Evolutionary conservation across 2,113 vertebrate species (phyloP).

Genomic region (Grammomys surdaster): DNA sequence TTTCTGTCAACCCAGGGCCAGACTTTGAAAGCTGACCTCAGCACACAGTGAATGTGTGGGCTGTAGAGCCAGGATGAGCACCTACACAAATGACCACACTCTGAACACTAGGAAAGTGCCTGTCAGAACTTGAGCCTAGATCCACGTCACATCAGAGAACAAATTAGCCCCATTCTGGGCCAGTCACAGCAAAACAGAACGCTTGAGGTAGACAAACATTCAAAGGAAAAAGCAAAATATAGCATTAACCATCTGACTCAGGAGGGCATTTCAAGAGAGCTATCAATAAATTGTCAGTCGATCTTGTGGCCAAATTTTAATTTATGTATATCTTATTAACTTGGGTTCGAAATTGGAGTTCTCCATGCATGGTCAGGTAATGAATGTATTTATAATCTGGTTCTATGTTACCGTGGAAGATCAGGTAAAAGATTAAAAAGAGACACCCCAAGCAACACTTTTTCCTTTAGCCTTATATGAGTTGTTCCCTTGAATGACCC

Average conservation of each 20-base stretch:
- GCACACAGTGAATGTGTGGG: background rate
- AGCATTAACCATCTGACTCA: background rate
- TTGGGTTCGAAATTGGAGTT: slow-evolving; percentile 36
- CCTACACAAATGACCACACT: background rate
- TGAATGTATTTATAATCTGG: slow-evolving; percentile 53
- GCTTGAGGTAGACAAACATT: slow-evolving; percentile 29
- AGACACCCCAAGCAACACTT: background rate
- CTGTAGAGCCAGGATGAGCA: background rate
- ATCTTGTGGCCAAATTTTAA: slow-evolving; percentile 57
- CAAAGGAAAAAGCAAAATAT: slow-evolving; percentile 22
- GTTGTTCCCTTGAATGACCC: slow-evolving; percentile 1
- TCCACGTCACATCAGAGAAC: slow-evolving; percentile 49
- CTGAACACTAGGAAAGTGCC: background rate
- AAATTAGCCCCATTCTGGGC: background rate
- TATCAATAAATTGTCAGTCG: slow-evolving; percentile 9
- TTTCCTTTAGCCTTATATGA: slow-evolving; percentile 18
- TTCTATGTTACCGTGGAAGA: slow-evolving; percentile 6
- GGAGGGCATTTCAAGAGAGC: slow-evolving; percentile 39
- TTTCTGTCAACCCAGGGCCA: background rate
- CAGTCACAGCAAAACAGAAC: background rate
- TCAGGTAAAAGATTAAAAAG: slow-evolving; percentile 41
- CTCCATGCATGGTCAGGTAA: slow-evolving; percentile 20
- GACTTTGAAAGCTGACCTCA: background rate
- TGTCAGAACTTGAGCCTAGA: slow-evolving; percentile 7
- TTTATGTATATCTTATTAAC: slow-evolving; percentile 66